These are phyloP conservation scores for Notospermus geniculatus DNA, from an alignment of 1,140 invertebrate species.

Conservation along the genomic window DNA sequence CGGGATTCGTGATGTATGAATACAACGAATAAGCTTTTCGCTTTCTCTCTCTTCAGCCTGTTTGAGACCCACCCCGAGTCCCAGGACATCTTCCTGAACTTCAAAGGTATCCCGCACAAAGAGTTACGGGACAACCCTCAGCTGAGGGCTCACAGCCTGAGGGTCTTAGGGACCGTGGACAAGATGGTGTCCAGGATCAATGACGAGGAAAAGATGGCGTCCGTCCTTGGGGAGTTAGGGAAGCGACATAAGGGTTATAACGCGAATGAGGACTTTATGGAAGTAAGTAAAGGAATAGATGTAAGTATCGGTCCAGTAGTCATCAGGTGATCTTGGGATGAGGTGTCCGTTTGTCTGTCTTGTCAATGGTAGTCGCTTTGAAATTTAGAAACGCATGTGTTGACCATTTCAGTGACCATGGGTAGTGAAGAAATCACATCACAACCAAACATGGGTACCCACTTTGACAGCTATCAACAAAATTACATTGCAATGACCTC, in stretches of 20 bases:
- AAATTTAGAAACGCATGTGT: not conserved
- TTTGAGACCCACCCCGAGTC: slow-evolving; percentile 65
- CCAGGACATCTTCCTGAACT: slow-evolving; percentile 63
- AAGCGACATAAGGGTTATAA: slow-evolving; percentile 62
- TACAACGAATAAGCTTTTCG: no score
- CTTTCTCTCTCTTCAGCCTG: slow-evolving; percentile 51
- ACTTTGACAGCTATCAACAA: no score
- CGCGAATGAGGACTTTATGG: slow-evolving; percentile 62
- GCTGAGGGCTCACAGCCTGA: slow-evolving; percentile 60
- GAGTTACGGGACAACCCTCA: slow-evolving; percentile 60
- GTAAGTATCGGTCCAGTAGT: not conserved
- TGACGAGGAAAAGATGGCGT: slow-evolving; percentile 60
- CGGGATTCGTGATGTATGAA: no score
- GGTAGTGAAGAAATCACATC: no score
- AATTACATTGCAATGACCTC: no score
- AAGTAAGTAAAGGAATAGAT: slow-evolving; percentile 55
- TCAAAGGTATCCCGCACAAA: slow-evolving; percentile 59
- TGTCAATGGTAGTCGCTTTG: not conserved
- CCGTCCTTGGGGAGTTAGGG: slow-evolving; percentile 60
- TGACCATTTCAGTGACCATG: no score
- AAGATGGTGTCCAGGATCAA: slow-evolving; percentile 61
- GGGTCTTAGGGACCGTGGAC: slow-evolving; percentile 65
- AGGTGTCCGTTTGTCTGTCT: no score
- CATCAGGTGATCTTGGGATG: not conserved
- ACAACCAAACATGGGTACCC: no score